These are phyloP conservation scores for Pseudachorutes palmiensis DNA, from an alignment of 1,140 invertebrate species.

Conservation along the genomic window DNA sequence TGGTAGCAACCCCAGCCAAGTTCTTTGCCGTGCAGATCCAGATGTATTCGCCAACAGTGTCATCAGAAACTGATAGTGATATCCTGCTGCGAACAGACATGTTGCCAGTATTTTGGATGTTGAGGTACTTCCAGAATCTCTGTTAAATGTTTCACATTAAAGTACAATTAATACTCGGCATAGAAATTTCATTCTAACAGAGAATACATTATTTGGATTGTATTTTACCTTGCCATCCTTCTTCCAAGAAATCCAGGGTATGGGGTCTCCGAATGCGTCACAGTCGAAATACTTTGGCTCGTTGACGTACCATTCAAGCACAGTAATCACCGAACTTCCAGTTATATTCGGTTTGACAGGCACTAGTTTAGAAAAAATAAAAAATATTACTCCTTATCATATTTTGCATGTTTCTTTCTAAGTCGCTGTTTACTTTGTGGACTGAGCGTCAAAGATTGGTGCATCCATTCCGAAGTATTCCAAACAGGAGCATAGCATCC, in stretches of 20 bases:
- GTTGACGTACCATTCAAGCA: slow-evolving; percentile 23
- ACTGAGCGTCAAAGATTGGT: slow-evolving; percentile 10
- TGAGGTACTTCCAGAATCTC: not conserved
- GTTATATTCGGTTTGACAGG: not conserved
- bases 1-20: slow-evolving; percentile 16
- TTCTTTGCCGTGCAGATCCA: slow-evolving; percentile 21
- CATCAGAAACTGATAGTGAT: slow-evolving; percentile 21
- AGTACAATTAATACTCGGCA: not conserved
- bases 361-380: slow-evolving; percentile 1
- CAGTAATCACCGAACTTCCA: slow-evolving; percentile 9
- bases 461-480: slow-evolving; percentile 30
- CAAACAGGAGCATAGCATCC: slow-evolving; percentile 28
- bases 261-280: slow-evolving; percentile 9
- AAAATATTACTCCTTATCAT: not conserved
- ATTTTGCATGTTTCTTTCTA: too few species aligned
- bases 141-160: not conserved
- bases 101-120: not conserved
- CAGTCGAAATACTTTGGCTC: slow-evolving; percentile 19
- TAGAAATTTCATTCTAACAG: not conserved
- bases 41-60: slow-evolving; percentile 16
- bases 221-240: slow-evolving; percentile 21
- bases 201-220: too few species aligned
- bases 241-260: slow-evolving; percentile 18
- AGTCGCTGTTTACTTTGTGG: slow-evolving; percentile 5
- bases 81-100: slow-evolving; percentile 3